These are phyloP conservation scores for Brachyhypopomus occidentalis DNA, from an alignment of 2,113 vertebrate genomes.

Conservation along the genomic window DNA sequence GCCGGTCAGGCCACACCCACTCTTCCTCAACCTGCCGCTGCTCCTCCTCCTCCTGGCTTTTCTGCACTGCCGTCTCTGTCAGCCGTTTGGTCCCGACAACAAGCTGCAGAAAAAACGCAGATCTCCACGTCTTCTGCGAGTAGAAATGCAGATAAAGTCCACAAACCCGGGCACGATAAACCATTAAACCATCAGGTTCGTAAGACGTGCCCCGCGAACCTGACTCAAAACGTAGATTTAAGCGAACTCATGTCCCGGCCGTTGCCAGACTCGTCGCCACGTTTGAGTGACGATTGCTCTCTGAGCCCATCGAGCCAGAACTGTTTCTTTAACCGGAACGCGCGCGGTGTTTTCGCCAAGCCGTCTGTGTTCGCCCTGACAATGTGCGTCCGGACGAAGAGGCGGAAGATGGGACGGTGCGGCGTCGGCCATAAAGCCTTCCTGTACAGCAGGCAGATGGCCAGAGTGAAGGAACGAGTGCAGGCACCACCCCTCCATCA, in stretches of 20 bases:
- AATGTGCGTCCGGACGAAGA: constrained; percentile 73
- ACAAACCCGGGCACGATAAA: constrained; percentile 31
- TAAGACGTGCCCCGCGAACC: constrained; percentile 50
- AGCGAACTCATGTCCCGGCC: constrained; percentile 76
- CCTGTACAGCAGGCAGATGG: constrained; percentile 75
- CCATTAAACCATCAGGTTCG: not conserved
- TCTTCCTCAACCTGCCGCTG: constrained; percentile 61
- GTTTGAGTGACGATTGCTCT: constrained; percentile 9
- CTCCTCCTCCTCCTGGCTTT: constrained; percentile 53
- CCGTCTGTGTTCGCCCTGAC: constrained; percentile 91
- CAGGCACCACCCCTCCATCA: constrained; percentile 67
- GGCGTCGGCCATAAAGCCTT: constrained; percentile 71
- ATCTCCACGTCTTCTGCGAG: constrained; percentile 41
- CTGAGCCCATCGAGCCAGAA: constrained; percentile 17
- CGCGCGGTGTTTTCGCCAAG: constrained; percentile 74
- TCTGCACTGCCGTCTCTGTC: constrained; percentile 52
- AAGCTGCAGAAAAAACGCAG: constrained; percentile 21
- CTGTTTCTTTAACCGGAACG: constrained; percentile 50
- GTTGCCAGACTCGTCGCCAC: constrained; percentile 46
- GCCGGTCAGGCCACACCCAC: constrained; percentile 32
- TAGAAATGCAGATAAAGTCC: not conserved
- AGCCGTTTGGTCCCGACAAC: constrained; percentile 55
- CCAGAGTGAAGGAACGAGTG: constrained; percentile 70
- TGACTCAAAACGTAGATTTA: constrained; percentile 75
- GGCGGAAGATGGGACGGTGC: constrained; percentile 35